Evolutionary conservation across 2,888 invertebrate genomes (phyloP), one percentile per base, ranked within the genome.

Genomic region (Drosophila ustulata): DNA sequence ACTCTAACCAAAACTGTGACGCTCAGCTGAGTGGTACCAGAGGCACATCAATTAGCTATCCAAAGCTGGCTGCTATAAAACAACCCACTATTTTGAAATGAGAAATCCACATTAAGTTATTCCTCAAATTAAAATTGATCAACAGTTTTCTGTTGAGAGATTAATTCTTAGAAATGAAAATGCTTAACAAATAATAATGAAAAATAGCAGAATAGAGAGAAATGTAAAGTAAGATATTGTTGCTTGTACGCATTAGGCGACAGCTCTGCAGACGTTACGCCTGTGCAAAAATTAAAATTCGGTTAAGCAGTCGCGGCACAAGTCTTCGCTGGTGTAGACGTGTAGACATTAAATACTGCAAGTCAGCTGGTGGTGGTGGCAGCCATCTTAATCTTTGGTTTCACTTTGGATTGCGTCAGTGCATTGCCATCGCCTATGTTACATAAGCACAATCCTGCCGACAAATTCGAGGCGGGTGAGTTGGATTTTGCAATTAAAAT

Each of bases 391-490:
- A 41, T 80, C n/a, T 51, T 37, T 37, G 37, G 65, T 47, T 63
- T 78, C 28, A 55, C 82, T 37, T 81, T 87, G 63, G 65, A 71
- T 57, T 76, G 63, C 56, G 82, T 80, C 45, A 57, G 72, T 26
- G 82, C 88, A 4, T 66, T 84, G 28, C 92, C 93, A 4, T 74
- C 86, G 11, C 93, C 93, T 28, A 93, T 93, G 85, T 84, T 93
- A 72, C 93, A 94, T 76, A 93, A 93, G 75, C 92, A 92, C 71
- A 93, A 93, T 81, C 92, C 93, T 30, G 92, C 93, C 72, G 93
- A 93, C 71, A 92, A 93, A 82, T 91, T 93, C 56, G 93, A 93
- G 89, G 92, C 93, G 89, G 93, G 93, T 93, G 81, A 81, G 64
- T 49, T 11, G 3, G 18, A 18, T 18, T 18, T 18, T 18, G 18